Evolutionary conservation across 1,140 invertebrate species (phyloP), one percentile per base, ranked within the genome.

Genomic region (Drosophila parabipectinata): DNA sequence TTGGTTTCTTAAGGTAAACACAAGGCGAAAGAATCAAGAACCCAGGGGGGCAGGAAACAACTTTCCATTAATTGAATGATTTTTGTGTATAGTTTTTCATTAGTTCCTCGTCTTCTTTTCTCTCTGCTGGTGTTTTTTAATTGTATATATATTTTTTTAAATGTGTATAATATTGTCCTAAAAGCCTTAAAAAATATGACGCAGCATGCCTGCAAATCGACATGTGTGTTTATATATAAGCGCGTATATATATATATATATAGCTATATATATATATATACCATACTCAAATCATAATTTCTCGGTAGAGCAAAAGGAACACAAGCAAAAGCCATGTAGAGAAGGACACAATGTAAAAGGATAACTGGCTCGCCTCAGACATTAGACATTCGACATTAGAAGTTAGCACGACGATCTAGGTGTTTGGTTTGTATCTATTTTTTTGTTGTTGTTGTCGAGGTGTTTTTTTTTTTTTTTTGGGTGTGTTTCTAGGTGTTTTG

Each of bases 121-220:
- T 62, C 55, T 15, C 14, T 44, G 15, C 15, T 44, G 41, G 1
- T 44, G 41, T 44, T 44, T 52, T 63, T 69, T 71, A 69, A 30
- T 21, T 45, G 53, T 63, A 62, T 21, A 59, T 69, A 62, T 74
- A 60, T 69, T 53, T 55, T 18, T 55, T 75, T 64, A 67, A 71
- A 71, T 75, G 59, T 85, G 71, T 85, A 82, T 87, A 82, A 87
- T 85, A 88, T 87, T 87, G 82, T 87, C 82, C 83, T 87, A 87
- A 79, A 87, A 82, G 74, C 79, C 75, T 87, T 87, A 72, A 87
- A 85, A 76, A 79, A 76, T 82, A 82, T 82, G 66, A 82, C 45
- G 73, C 60, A 66, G 63, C 54, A 51, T 30, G 58, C 47, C 55
- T 62, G 51, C 52, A 44, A 48, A 47, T 55, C 41, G 10, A 67